Evolutionary conservation across 2,888 invertebrate genomes (phyloP), one percentile per base, ranked within the genome.

Genomic region (Amblyjoppa proteus): DNA sequence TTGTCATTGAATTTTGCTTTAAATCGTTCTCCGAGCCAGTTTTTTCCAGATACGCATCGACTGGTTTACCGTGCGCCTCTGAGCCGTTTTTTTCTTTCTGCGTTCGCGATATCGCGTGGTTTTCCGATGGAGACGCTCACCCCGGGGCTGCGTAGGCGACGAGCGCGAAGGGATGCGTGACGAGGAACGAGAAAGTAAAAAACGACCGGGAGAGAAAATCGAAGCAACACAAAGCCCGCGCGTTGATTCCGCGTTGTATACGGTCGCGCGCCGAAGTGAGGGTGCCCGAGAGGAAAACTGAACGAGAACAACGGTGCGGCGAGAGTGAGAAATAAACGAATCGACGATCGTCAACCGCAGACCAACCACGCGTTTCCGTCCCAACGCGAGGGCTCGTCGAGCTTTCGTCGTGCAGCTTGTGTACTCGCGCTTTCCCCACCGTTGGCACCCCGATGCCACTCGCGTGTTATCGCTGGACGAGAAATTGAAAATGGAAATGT

Each of bases 401-500:
- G 78, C 70, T 70, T 75, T 78, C 49, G 64, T 70, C 53, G 49
- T 74, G 64, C 31, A 70, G 13, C 58, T 20, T 13, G 25, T 74
- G n/a, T 49, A 53, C 58, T 16, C 69, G 68, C 38, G 61, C 31
- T n/a, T 68, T 69, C 7, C 41, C 31, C 41, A 34, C 58, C 61
- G 25, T 41, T 41, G 25, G 41, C 41, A 28, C 16, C 68, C 51
- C 73, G 68, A 77, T 74, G 25, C 68, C 69, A 1, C n/a, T 25
- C 38, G n/a, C 70, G 70, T 66, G 74, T 70, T 81, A 81, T 85
- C 75, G 81, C 91, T 83, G 16, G 75, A 89, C 90, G 91, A 92
- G 92, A 92, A 93, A 92, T 61, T 92, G 93, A 92, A 93, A 93
- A 93, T 92, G 91, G 91, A 92, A 92, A 92, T 92, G 92, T 92